phyloP scores from a whole-genome alignment of 2,797 vertebrate genomes.

The Onychomys arenicola region DNA sequence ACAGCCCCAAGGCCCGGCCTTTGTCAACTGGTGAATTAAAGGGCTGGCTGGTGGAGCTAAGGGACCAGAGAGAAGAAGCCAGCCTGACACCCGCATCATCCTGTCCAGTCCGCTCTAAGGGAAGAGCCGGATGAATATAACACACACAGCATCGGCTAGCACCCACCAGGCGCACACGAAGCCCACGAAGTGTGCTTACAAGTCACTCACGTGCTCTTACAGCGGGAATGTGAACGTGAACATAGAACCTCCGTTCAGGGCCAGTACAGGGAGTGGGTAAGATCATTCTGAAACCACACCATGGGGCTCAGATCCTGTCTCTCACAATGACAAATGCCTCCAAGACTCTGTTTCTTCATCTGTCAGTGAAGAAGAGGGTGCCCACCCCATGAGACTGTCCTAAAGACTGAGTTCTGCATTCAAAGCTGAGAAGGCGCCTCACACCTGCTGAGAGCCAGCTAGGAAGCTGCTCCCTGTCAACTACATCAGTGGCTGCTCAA shows the following conservation, averaged over 20 bases:
- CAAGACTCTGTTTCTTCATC: not conserved
- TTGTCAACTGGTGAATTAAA: not conserved
- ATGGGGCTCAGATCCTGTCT: not conserved
- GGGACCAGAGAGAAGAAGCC: rapidly evolving
- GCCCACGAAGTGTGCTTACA: not conserved
- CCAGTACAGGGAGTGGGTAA: not conserved
- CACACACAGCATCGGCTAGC: not conserved
- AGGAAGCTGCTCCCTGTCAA: too few species aligned
- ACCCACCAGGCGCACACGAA: not conserved
- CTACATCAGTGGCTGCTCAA: rapidly evolving
- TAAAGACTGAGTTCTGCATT: not conserved
- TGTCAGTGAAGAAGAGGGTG: not conserved
- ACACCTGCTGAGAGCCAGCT: rapidly evolving
- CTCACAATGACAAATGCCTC: not conserved
- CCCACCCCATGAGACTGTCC: too few species aligned
- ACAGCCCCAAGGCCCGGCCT: not conserved
- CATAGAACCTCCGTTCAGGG: not conserved
- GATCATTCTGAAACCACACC: not conserved
- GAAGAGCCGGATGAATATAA: not conserved
- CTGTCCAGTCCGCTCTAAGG: not conserved
- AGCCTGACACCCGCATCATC: not conserved
- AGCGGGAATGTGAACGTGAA: rapidly evolving
- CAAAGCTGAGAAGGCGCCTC: not conserved
- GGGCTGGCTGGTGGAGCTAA: not conserved
- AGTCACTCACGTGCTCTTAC: not conserved